phyloP scores from a whole-genome alignment of 2,888 invertebrate genomes.

The Athripsodes cinereus region DNA sequence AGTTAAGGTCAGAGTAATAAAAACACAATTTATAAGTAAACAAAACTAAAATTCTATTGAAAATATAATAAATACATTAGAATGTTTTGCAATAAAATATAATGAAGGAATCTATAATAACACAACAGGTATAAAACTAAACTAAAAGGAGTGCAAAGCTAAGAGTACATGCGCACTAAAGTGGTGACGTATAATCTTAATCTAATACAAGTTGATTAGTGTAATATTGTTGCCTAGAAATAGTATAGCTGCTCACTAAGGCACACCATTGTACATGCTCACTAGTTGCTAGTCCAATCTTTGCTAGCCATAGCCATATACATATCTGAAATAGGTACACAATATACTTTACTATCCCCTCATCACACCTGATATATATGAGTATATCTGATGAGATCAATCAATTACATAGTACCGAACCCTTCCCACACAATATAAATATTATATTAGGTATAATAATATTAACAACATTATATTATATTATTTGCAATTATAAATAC shows the following conservation, averaged over 20 bases:
- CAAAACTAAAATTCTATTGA: no score
- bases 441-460: no score
- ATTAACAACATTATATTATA: no score
- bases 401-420: no score
- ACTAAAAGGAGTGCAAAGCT: slow-evolving; percentile 14
- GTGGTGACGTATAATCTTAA: slow-evolving; percentile 5
- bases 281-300: slow-evolving; percentile 26
- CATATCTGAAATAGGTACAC: slow-evolving; percentile 26
- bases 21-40: no score
- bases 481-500: not conserved
- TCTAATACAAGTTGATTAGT: slow-evolving; percentile 11
- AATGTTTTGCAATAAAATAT: not conserved
- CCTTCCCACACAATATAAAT: no score
- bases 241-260: slow-evolving; percentile 22
- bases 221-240: slow-evolving; percentile 15
- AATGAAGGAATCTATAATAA: not conserved
- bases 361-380: no score
- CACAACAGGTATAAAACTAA: not conserved
- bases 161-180: slow-evolving; percentile 18
- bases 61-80: not conserved
- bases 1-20: no score
- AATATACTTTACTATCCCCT: slow-evolving; percentile 18
- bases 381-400: no score
- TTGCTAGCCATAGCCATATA: slow-evolving; percentile 26
- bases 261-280: slow-evolving; percentile 25